phyloP scores from a whole-genome alignment of 2,888 invertebrate species.

The Timema cristinae region DNA sequence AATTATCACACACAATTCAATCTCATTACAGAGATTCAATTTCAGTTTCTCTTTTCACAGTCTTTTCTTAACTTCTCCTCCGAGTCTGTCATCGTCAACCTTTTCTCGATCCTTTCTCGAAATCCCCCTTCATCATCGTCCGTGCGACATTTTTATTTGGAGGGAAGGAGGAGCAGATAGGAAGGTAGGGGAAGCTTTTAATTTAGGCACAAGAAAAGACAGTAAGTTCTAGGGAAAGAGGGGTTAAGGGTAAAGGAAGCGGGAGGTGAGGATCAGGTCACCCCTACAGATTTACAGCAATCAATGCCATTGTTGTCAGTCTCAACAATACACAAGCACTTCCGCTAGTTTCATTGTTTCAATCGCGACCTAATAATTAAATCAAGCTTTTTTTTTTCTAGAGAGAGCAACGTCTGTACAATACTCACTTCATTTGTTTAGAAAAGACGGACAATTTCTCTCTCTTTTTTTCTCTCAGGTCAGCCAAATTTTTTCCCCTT shows the following conservation, averaged over 20 bases:
- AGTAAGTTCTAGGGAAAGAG: not conserved
- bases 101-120: too few species aligned
- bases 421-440: not conserved
- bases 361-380: conserved; percentile 23
- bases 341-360: conserved; percentile 19
- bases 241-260: not conserved
- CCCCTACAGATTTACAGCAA: conserved; percentile 15
- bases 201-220: conserved; percentile 25
- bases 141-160: too few species aligned
- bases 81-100: too few species aligned
- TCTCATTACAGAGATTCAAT: conserved; percentile 27
- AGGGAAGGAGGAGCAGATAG: too few species aligned
- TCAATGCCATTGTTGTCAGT: conserved; percentile 19
- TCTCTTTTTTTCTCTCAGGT: too few species aligned
- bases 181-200: conserved; percentile 15
- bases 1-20: conserved; percentile 28
- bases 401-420: not conserved
- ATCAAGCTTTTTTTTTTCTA: conserved; percentile 12
- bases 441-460: not conserved
- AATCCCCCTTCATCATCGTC: too few species aligned
- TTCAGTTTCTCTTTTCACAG: not conserved
- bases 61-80: too few species aligned
- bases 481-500: too few species aligned
- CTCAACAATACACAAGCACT: conserved; percentile 20
- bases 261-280: not conserved